Evolutionary conservation across 2,888 invertebrate species (phyloP), one percentile per base, ranked within the genome.

Genomic region (Fragum sueziense): DNA sequence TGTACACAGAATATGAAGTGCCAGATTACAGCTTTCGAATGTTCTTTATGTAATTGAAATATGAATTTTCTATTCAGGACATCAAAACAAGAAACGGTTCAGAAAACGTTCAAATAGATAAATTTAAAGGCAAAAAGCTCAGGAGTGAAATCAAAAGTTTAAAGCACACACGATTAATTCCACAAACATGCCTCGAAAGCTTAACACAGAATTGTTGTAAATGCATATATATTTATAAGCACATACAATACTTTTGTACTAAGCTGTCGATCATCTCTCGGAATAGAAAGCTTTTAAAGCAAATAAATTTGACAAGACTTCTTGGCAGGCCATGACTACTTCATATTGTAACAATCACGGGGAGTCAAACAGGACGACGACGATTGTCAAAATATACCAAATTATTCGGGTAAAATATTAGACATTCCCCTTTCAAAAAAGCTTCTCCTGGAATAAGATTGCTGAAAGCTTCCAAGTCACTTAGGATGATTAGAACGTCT

Each of bases 261-360:
- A 17, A n/a, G n/a, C n/a, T n/a, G n/a, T n/a, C n/a, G n/a, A n/a
- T 25, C 20, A 11, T n/a, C 20, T 59, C 61, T 33, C 61, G 25
- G 33, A n/a, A 61, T 14, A n/a, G 33, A 22, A 33, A 61, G 61
- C 61, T 31, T 61, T 65, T 41, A 65, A 80, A 72, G 77, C 77
- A 80, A 80, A 84, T 84, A 84, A 83, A 78, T 70, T 72, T 81
- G 84, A 84, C 84, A 84, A 70, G 52, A 69, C 61, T 51, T 69
- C 59, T 72, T 79, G 80, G 79, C 80, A 81, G 52, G 22, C 52
- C 17, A 34, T 74, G 80, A 74, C 80, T 70, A 33, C 37, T 47
- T 71, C 71, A 74, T 79, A 83, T 83, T 78, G 83, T 72, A 51
- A 51, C 62, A 27, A 68, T 76, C 75, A 76, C 29, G 34, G 6